These are phyloP conservation scores for Drosophila ironensis DNA, from an alignment of 1,140 invertebrate genomes.

Conservation along the genomic window DNA sequence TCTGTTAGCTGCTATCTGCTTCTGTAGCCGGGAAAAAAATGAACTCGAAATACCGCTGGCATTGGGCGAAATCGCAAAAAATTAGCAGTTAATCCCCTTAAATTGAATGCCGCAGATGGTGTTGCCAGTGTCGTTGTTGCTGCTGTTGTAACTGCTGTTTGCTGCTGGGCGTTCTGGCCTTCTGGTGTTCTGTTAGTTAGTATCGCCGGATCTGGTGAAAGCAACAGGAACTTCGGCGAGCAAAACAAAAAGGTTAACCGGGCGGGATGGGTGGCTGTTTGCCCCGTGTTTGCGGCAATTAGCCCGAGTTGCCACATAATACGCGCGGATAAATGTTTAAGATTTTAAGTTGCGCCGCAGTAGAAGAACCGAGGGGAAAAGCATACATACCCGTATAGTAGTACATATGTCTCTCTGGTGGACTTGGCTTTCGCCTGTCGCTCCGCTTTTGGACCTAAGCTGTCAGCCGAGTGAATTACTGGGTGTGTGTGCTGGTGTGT, in stretches of 20 bases:
- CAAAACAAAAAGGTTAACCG: constrained; percentile 13
- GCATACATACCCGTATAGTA: neutral
- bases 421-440: constrained; percentile 38
- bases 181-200: constrained; percentile 4
- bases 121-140: constrained; percentile 37
- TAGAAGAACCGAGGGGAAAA: neutral
- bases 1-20: too few relatives aligned
- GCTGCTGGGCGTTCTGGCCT: neutral
- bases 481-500: constrained; percentile 18
- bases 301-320: constrained; percentile 81
- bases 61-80: constrained; percentile 78
- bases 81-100: constrained; percentile 82
- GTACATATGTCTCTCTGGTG: constrained; percentile 26
- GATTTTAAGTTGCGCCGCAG: constrained; percentile 68
- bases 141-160: constrained; percentile 1
- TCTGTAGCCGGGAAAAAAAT: constrained; percentile 21
- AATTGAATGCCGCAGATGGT: constrained; percentile 81
- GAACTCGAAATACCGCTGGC: constrained; percentile 53
- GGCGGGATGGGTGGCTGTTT: constrained; percentile 3
- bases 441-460: constrained; percentile 52
- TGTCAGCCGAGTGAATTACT: constrained; percentile 35
- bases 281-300: constrained; percentile 59
- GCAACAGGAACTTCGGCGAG: constrained; percentile 25
- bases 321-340: constrained; percentile 81
- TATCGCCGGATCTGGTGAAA: neutral